phyloP scores from a whole-genome alignment of 2,797 vertebrate species.

The Myripristis murdjan region DNA sequence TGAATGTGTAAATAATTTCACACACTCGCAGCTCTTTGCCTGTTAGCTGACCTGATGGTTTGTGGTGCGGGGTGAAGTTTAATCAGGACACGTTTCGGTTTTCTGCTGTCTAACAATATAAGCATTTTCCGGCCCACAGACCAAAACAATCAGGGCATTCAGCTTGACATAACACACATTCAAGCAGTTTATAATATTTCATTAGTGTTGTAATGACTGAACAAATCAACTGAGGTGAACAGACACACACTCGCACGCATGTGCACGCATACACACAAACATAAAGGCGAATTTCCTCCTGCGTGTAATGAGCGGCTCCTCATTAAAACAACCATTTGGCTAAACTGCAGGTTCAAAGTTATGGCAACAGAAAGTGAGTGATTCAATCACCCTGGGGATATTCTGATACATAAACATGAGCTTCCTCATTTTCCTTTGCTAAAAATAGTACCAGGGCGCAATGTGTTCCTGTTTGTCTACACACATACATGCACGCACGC shows the following conservation, averaged over 20 bases:
- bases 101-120: conserved; percentile 21
- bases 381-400: conserved; percentile 56
- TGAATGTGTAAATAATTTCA: neutral
- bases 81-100: conserved; percentile 41
- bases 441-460: conserved; percentile 61
- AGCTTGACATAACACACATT: neutral
- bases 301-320: conserved; percentile 49
- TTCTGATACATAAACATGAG: conserved; percentile 75
- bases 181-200: conserved; percentile 17
- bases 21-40: conserved; percentile 14
- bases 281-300: conserved; percentile 24
- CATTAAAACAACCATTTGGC: conserved; percentile 40
- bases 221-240: too few species aligned
- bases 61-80: conserved; percentile 27
- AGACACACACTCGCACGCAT: neutral
- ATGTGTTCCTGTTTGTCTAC: conserved; percentile 51
- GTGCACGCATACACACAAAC: neutral
- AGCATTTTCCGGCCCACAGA: conserved; percentile 13
- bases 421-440: conserved; percentile 54
- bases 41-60: conserved; percentile 29
- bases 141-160: conserved; percentile 43
- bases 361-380: conserved; percentile 46
- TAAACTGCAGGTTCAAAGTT: conserved; percentile 55
- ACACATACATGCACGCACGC: too few species aligned
- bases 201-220: neutral